A percentile compares a stretch with the other conserved stretches of the same genome.
Evolutionary conservation across 2,888 invertebrate species (phyloP).

Genomic region (Melipona beecheii): DNA sequence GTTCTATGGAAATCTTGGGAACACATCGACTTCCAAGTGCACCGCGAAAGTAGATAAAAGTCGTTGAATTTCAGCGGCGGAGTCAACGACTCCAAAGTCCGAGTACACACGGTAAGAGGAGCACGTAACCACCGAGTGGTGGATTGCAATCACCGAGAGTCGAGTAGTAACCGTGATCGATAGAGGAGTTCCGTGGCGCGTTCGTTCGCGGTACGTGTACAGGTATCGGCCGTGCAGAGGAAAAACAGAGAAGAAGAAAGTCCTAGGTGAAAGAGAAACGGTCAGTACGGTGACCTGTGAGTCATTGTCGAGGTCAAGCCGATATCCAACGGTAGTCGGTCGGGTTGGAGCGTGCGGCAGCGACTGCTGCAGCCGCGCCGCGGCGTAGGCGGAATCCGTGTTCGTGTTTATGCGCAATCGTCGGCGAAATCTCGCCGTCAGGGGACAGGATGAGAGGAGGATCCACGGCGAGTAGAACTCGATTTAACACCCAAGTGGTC

Average conservation of each 20-base stretch:
- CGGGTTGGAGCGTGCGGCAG: constrained; percentile 33
- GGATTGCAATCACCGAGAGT: neutral
- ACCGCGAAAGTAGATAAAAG: neutral
- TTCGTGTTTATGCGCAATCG: constrained; percentile 22
- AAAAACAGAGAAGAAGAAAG: constrained; percentile 27
- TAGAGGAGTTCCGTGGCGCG: constrained; percentile 4
- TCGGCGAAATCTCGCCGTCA: constrained; percentile 26
- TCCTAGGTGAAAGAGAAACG: constrained; percentile 57
- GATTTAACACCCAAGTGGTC: constrained; percentile 2
- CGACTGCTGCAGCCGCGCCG: constrained; percentile 28
- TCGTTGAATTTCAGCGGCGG: neutral
- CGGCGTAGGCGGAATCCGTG: constrained; percentile 30
- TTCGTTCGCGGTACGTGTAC: too few relatives aligned
- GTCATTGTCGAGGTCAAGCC: constrained; percentile 72
- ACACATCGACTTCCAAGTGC: too few relatives aligned
- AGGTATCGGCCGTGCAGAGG: neutral
- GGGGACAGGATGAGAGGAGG: neutral
- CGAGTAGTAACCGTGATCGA: constrained; percentile 16
- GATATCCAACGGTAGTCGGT: constrained; percentile 58
- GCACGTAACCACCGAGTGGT: neutral
- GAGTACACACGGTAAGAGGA: too few relatives aligned
- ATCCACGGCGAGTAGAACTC: neutral
- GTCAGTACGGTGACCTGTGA: constrained; percentile 61
- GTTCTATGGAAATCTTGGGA: too few relatives aligned
- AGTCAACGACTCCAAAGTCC: constrained; percentile 1